Percentiles rank a stretch among this genome's conserved stretches.
These are phyloP conservation scores for Ciona savignyi DNA, from an alignment of 23 tunicate genomes.

Conservation along the genomic window DNA sequence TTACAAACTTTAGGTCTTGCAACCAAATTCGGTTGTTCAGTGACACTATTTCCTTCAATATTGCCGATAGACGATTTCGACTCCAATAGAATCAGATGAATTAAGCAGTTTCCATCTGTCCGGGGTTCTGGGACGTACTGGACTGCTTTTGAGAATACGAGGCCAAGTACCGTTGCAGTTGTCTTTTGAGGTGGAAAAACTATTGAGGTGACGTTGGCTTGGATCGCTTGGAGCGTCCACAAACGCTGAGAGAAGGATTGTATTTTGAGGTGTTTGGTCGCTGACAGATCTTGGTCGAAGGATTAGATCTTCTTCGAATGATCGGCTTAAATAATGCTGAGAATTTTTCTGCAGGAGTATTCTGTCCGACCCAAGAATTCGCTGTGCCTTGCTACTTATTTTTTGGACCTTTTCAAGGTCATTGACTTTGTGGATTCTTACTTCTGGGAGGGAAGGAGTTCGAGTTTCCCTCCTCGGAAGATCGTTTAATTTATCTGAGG, in stretches of 20 bases:
- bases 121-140: neutral
- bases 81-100: neutral
- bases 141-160: neutral
- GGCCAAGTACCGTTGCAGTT: neutral
- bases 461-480: neutral
- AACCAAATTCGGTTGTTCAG: too few species aligned
- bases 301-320: neutral
- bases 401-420: neutral
- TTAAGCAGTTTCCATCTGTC: neutral
- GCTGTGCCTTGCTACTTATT: neutral
- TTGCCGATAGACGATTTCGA: neutral
- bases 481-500: conserved; percentile 1
- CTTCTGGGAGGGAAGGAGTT: conserved; percentile 1
- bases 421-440: neutral
- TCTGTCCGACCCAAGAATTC: neutral
- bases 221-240: neutral
- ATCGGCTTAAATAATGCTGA: neutral
- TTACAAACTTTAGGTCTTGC: neutral
- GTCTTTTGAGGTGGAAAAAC: neutral
- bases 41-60: neutral
- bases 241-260: neutral
- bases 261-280: neutral
- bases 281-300: neutral
- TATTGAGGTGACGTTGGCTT: neutral
- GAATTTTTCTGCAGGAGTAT: neutral